Conservation (phyloP, 2,797 vertebrate genomes). For the Nothura maculosa region DNA sequence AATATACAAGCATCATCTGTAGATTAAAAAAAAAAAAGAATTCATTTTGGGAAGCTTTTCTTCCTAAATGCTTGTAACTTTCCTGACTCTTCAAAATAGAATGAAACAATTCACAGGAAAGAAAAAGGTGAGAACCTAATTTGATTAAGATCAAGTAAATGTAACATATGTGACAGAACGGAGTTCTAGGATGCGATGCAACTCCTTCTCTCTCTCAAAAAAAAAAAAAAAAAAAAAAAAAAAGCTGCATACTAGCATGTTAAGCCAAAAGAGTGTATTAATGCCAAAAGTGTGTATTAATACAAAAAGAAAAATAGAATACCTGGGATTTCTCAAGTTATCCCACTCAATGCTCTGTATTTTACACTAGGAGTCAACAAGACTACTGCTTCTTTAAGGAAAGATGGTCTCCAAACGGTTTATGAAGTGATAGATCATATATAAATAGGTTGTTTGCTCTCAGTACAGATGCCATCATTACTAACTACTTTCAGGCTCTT, state of each 20-base stretch:
- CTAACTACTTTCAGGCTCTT: constrained; percentile 92
- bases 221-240: not conserved
- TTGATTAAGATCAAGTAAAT: not conserved
- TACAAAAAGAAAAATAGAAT: not conserved
- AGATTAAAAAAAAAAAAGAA: not conserved
- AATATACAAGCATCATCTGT: not conserved
- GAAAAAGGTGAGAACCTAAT: not conserved
- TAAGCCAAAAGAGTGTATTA: not conserved
- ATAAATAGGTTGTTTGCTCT: constrained; percentile 92
- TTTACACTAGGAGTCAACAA: constrained; percentile 44
- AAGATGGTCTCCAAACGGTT: constrained; percentile 77
- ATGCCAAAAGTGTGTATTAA: not conserved
- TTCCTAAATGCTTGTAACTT: not conserved
- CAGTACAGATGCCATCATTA: constrained; percentile 89
- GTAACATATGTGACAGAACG: not conserved
- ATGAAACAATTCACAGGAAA: not conserved
- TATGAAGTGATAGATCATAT: constrained; percentile 91
- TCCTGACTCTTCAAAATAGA: not conserved
- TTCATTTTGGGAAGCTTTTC: not conserved
- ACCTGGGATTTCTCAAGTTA: constrained; percentile 5
- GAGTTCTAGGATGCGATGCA: not conserved
- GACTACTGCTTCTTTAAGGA: constrained; percentile 84
- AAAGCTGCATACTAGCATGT: not conserved
- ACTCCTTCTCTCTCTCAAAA: not conserved
- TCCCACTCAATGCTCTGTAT: not conserved